Evolutionary conservation across 2,113 vertebrate species (phyloP).

Genomic region (Silurus meridionalis): DNA sequence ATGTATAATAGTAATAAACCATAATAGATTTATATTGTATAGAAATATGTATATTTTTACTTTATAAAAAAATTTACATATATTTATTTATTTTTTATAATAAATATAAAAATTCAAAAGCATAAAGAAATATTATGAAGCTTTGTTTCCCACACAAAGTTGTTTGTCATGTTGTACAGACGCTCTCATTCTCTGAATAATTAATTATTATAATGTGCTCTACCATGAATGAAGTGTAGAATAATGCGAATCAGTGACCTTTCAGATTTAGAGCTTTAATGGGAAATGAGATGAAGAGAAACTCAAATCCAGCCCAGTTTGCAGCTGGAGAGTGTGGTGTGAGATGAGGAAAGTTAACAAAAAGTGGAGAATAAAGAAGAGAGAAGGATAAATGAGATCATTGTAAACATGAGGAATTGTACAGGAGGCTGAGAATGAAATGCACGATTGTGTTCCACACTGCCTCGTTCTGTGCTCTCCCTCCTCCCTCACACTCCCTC

Average conservation of each 20-base stretch:
- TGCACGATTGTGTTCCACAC: constrained; percentile 35
- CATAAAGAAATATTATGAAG: too few species aligned
- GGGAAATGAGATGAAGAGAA: constrained; percentile 27
- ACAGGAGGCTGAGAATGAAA: constrained; percentile 13
- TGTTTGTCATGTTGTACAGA: background rate
- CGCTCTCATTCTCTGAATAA: background rate
- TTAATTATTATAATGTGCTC: background rate
- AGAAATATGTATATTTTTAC: too few species aligned
- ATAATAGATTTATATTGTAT: too few species aligned
- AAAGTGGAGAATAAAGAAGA: constrained; percentile 5
- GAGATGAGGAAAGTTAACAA: background rate
- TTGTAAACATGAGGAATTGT: constrained; percentile 42
- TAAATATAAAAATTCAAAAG: too few species aligned
- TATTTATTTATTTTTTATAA: too few species aligned
- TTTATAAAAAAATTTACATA: too few species aligned
- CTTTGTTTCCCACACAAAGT: too few species aligned
- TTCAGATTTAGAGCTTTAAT: constrained; percentile 6
- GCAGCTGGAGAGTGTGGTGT: constrained; percentile 10
- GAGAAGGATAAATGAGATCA: background rate
- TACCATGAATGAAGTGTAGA: background rate
- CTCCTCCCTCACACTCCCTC: constrained; percentile 6
- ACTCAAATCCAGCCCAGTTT: constrained; percentile 17
- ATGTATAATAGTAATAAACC: too few species aligned
- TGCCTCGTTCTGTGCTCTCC: constrained; percentile 29
- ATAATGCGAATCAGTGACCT: constrained; percentile 3